phyloP scores from a whole-genome alignment of 2,113 vertebrate genomes.

The Stegostoma tigrinum region DNA sequence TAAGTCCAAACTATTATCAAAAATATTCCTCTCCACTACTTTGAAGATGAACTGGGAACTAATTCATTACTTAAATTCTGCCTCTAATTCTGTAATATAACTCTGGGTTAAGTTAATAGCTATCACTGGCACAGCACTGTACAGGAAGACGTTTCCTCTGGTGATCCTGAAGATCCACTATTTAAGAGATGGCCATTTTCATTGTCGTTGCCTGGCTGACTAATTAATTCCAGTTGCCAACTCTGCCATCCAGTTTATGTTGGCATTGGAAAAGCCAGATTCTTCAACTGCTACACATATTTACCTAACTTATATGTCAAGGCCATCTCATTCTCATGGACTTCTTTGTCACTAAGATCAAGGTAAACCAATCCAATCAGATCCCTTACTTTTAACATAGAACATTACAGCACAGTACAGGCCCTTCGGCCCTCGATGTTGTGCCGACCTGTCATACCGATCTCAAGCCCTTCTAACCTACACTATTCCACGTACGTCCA shows the following conservation, averaged over 20 bases:
- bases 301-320: neutral
- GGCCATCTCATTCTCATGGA: neutral
- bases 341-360: neutral
- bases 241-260: neutral
- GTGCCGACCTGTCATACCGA: too few species aligned
- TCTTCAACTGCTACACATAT: neutral
- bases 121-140: neutral
- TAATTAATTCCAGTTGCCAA: neutral
- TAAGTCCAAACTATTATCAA: too few species aligned
- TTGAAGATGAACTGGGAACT: too few species aligned
- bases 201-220: neutral
- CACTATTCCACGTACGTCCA: too few species aligned
- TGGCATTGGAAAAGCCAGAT: neutral
- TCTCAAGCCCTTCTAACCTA: too few species aligned
- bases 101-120: neutral
- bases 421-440: too few species aligned
- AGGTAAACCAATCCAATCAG: too few species aligned
- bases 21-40: too few species aligned
- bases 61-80: too few species aligned
- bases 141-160: neutral
- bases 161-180: neutral
- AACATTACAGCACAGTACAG: too few species aligned
- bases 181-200: neutral
- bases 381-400: too few species aligned
- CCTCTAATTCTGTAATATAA: too few species aligned